Conservation (phyloP, 2,888 invertebrate genomes). For the Parochlus steinenii region DNA sequence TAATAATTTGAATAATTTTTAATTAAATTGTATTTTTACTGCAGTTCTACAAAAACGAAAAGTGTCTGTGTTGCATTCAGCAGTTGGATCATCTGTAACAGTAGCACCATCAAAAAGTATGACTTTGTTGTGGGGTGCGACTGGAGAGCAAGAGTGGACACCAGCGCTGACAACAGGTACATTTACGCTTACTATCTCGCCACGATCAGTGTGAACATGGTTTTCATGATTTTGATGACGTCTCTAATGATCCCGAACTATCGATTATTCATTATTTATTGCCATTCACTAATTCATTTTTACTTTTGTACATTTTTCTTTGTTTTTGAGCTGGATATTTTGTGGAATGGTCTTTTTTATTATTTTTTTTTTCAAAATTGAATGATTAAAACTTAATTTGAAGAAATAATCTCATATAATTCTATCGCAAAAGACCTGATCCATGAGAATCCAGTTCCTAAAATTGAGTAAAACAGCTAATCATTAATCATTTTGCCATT, state of each 20-base stretch:
- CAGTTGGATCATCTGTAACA: slow-evolving; percentile 15
- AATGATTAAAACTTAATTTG: too few species aligned
- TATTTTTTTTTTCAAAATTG: too few species aligned
- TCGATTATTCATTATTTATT: background rate
- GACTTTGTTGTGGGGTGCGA: slow-evolving; percentile 80
- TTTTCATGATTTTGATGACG: too few species aligned
- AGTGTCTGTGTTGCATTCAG: slow-evolving; percentile 15
- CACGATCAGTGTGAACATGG: too few species aligned
- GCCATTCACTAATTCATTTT: background rate
- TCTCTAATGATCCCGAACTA: background rate
- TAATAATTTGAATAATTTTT: background rate
- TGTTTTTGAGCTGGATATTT: too few species aligned
- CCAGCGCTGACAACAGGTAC: slow-evolving; percentile 87
- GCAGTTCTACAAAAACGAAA: slow-evolving; percentile 10
- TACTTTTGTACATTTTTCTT: background rate
- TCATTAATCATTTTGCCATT: too few species aligned
- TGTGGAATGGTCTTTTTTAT: too few species aligned
- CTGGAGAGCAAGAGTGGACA: slow-evolving; percentile 95
- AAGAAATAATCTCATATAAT: too few species aligned
- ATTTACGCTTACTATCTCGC: too few species aligned
- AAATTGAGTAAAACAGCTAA: too few species aligned
- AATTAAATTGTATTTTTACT: background rate
- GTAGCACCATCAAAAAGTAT: slow-evolving; percentile 31
- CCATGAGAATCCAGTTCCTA: too few species aligned
- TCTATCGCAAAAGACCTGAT: too few species aligned